phyloP scores from a whole-genome alignment of 1,140 invertebrate genomes.

The Sycophila sp. region DNA sequence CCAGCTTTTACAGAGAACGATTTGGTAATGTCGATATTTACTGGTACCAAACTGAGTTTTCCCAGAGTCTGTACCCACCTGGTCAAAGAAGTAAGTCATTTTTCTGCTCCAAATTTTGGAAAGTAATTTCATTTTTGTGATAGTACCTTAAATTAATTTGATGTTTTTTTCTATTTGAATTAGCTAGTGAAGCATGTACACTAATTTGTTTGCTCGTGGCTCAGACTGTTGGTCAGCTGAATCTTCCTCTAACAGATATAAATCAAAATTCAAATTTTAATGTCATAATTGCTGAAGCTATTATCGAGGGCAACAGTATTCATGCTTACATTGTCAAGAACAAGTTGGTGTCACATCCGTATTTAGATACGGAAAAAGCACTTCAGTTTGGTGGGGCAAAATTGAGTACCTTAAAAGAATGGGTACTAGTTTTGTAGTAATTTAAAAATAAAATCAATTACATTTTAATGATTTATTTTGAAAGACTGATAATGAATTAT shows the following conservation, averaged over 20 bases:
- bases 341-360: conserved; percentile 54
- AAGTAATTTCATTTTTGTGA: conserved; percentile 2
- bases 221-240: conserved; percentile 50
- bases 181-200: conserved; percentile 61
- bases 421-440: conserved; percentile 49
- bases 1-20: conserved; percentile 51
- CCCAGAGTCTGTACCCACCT: conserved; percentile 62
- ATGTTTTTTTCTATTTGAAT: conserved; percentile 25
- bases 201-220: conserved; percentile 62
- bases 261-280: conserved; percentile 49
- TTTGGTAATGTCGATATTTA: conserved; percentile 47
- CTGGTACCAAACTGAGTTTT: conserved; percentile 59
- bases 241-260: conserved; percentile 46
- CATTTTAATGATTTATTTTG: too few species aligned
- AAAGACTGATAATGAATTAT: background rate
- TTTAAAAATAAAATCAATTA: background rate
- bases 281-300: conserved; percentile 57
- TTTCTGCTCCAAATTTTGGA: too few species aligned
- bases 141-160: conserved; percentile 6
- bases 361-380: conserved; percentile 58
- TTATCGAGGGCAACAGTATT: conserved; percentile 57
- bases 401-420: conserved; percentile 58
- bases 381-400: conserved; percentile 52
- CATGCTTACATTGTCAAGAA: conserved; percentile 53
- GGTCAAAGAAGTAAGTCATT: conserved; percentile 57